Evolutionary conservation across 2,113 vertebrate species (phyloP).

Genomic region (Podocnemis expansa): DNA sequence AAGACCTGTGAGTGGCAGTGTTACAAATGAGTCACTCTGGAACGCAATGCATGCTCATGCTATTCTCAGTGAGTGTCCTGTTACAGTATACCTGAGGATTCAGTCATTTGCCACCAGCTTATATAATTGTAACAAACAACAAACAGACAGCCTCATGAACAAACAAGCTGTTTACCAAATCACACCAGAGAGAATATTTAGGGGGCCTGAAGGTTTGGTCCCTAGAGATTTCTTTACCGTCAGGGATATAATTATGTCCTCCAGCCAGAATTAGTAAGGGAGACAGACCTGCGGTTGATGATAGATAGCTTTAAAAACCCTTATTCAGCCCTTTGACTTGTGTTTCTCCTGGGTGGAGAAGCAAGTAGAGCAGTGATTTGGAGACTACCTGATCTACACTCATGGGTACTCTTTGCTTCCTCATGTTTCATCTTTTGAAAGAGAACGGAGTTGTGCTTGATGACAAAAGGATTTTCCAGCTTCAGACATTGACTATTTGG

Average conservation of each 20-base stretch:
- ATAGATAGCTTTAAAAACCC: background rate
- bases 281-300: background rate
- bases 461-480: background rate
- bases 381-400: background rate
- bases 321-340: background rate
- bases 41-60: background rate
- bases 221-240: background rate
- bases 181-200: background rate
- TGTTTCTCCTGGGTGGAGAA: background rate
- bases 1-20: background rate
- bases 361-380: background rate
- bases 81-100: background rate
- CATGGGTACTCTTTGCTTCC: background rate
- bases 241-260: too few relatives aligned
- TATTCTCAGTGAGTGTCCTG: background rate
- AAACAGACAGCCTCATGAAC: too few relatives aligned
- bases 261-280: background rate
- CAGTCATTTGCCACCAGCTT: background rate
- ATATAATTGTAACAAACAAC: background rate
- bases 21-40: background rate
- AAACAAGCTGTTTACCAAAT: background rate
- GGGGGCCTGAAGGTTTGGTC: background rate
- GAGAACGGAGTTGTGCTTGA: background rate
- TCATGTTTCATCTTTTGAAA: background rate
- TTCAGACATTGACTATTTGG: background rate